phyloP scores from a whole-genome alignment of 2,888 invertebrate genomes.

The Entomobrya multifasciata region DNA sequence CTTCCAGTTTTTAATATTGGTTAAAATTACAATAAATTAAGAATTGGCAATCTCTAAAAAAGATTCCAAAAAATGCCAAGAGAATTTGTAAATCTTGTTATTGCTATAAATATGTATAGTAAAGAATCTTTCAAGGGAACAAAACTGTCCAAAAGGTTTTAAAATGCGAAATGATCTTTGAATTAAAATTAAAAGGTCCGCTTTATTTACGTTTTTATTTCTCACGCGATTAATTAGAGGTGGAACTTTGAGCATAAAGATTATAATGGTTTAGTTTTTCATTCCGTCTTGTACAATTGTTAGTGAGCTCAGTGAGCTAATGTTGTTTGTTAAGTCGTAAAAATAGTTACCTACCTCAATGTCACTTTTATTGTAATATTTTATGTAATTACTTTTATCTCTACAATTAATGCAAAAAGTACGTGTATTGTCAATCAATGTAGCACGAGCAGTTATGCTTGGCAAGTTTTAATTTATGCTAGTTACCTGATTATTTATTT shows the following conservation, averaged over 20 bases:
- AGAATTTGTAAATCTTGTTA: too few relatives aligned
- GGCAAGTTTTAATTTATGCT: conserved; percentile 57
- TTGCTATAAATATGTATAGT: too few relatives aligned
- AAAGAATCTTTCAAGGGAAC: too few relatives aligned
- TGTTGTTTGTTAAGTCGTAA: conserved; percentile 8
- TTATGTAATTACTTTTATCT: not conserved
- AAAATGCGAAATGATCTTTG: not conserved
- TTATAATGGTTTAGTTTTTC: conserved; percentile 11
- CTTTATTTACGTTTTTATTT: conserved; percentile 12
- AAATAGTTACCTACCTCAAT: conserved; percentile 60
- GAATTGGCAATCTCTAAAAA: too few relatives aligned
- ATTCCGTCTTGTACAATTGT: conserved; percentile 34
- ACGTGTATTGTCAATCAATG: not conserved
- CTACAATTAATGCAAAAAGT: conserved; percentile 6
- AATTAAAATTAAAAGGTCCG: not conserved
- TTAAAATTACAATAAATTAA: too few relatives aligned
- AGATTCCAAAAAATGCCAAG: too few relatives aligned
- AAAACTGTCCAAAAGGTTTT: conserved; percentile 3
- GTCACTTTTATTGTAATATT: not conserved
- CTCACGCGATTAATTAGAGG: not conserved
- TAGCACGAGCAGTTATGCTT: not conserved
- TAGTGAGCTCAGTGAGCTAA: not conserved
- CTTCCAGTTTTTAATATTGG: too few relatives aligned
- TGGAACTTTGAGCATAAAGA: not conserved
- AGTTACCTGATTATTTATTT: conserved; percentile 61